Base-by-base conservation (phyloP, 1,140 invertebrate genomes). In the Procambarus virginalis region DNA sequence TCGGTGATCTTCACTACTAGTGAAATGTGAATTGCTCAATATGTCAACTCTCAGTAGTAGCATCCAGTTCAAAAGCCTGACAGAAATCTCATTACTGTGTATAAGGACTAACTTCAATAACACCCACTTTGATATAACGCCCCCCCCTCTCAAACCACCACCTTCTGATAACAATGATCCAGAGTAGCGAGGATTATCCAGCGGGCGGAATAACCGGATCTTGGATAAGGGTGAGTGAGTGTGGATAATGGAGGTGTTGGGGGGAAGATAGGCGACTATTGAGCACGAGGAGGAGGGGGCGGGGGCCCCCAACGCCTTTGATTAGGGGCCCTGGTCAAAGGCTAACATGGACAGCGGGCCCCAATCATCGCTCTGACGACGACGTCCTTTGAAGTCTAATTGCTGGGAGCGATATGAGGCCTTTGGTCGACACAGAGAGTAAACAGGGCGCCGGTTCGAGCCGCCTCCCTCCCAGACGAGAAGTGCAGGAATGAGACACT, bases 321-420 rank as follows among this genome's bases (percentile, higher is more conserved):
- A 73, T 73, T 73, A 73, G n/a, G 51, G n/a, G 22, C 68, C n/a
- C n/a, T 73, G 68, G 68, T 73, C 68, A 73, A 73, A 73, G 68
- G 68, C 68, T 73, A 73, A 22, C 68, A 73, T 73, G 68, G 68
- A 73, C 68, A 73, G 68, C 68, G 68, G 68, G n/a, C 68, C 68
- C 68, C 68, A 73, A 73, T 73, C 68, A 73, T 73, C 68, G 68
- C 68, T 73, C 68, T 73, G n/a, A 73, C 68, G 68, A 73, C n/a
- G n/a, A 22, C n/a, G n/a, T 34, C n/a, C 68, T 73, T 73, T 73
- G 68, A 73, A 73, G 68, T 34, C n/a, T 73, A 73, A 73, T 73
- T 73, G 68, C 68, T 73, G 68, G n/a, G 6, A 73, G 68, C 68
- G 68, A 73, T 73, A 73, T 73, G n/a, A 73, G n/a, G 20, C 68